Conservation (phyloP, 2,797 vertebrate genomes). For the Nyctibius grandis region DNA sequence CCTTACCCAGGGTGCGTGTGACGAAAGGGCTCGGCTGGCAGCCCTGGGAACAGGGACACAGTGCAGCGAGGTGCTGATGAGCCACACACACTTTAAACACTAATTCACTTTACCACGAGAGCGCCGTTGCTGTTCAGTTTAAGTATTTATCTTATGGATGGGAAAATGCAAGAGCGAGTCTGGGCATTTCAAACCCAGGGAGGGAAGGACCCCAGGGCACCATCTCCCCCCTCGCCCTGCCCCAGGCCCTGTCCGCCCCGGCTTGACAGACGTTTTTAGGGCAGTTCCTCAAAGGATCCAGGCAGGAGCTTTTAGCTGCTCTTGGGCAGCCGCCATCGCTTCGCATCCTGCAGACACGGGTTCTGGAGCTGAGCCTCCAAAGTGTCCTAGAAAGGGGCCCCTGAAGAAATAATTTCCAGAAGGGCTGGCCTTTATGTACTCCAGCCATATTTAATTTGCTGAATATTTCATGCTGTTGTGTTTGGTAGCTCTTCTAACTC, state of each 20-base stretch:
- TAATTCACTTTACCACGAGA: slow-evolving; percentile 55
- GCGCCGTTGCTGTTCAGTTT: slow-evolving; percentile 5
- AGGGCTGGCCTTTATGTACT: not conserved
- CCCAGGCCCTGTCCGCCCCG: fast-evolving
- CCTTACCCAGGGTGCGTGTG: fast-evolving
- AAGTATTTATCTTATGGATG: slow-evolving; percentile 25
- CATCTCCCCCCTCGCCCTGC: not conserved
- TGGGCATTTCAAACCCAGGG: not conserved
- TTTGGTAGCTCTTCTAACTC: slow-evolving; percentile 19
- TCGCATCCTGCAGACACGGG: not conserved
- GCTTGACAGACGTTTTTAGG: not conserved
- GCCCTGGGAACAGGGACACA: not conserved
- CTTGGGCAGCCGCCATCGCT: not conserved
- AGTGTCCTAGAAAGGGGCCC: not conserved
- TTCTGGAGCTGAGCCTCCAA: not conserved
- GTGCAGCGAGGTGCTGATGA: not conserved
- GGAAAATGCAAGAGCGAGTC: not conserved
- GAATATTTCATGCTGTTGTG: not conserved
- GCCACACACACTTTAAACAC: slow-evolving; percentile 19
- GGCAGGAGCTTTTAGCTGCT: not conserved
- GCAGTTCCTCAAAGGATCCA: not conserved
- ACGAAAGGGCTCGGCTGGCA: not conserved
- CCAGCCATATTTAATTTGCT: not conserved
- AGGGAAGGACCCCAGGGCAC: not conserved
- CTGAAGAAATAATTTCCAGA: not conserved